Conservation (phyloP, 2,797 vertebrate species). For the Arnoldichthys spilopterus region DNA sequence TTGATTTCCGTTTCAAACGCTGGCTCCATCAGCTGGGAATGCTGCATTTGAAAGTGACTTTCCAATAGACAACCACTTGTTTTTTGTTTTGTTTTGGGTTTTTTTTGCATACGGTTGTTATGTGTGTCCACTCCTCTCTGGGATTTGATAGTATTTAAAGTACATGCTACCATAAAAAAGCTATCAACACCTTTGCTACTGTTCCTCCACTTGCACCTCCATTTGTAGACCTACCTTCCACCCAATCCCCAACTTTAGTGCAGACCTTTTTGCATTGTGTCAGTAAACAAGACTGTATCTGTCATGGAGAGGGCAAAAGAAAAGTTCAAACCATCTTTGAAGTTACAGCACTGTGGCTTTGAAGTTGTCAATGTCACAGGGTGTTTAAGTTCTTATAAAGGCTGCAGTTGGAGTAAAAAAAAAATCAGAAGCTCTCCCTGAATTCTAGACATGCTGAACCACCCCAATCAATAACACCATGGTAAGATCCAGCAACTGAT, state of each 20-base stretch:
- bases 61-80: constrained; percentile 57
- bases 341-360: constrained; percentile 67
- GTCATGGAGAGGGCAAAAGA: constrained; percentile 61
- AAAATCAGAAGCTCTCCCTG: constrained; percentile 50
- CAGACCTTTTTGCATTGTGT: constrained; percentile 57
- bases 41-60: constrained; percentile 72
- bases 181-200: constrained; percentile 18
- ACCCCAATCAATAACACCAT: constrained; percentile 49
- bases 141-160: constrained; percentile 45
- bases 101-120: constrained; percentile 50
- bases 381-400: constrained; percentile 68
- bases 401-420: constrained; percentile 47
- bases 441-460: constrained; percentile 52
- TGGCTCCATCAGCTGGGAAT: constrained; percentile 60
- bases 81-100: no score
- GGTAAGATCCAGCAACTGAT: constrained; percentile 19
- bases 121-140: constrained; percentile 49
- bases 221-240: constrained; percentile 23
- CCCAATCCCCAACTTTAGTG: constrained; percentile 33
- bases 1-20: constrained; percentile 72
- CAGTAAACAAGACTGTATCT: constrained; percentile 64
- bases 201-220: constrained; percentile 1
- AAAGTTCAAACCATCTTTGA: constrained; percentile 73
- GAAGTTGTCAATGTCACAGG: constrained; percentile 75
- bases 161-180: no score